These are phyloP conservation scores for Formica aserva DNA, from an alignment of 2,888 invertebrate genomes.

Conservation along the genomic window DNA sequence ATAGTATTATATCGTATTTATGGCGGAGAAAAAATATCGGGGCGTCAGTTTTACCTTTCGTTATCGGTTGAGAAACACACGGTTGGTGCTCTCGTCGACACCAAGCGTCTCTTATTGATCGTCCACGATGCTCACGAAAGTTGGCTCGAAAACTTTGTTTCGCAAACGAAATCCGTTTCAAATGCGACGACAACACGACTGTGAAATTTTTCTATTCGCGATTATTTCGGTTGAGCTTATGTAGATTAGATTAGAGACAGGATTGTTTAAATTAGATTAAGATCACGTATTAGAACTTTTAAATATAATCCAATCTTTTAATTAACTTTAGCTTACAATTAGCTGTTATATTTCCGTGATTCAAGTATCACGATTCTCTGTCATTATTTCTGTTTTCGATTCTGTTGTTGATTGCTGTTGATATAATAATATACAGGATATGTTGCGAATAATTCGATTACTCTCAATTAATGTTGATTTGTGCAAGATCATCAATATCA, in stretches of 20 bases:
- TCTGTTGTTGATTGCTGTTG: not conserved
- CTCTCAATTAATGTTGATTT: not conserved
- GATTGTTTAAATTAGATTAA: not conserved
- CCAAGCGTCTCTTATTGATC: slow-evolving; percentile 61
- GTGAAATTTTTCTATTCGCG: slow-evolving; percentile 20
- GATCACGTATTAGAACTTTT: not conserved
- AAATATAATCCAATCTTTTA: not conserved
- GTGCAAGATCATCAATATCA: not conserved
- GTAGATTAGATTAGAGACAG: not conserved
- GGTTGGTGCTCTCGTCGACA: slow-evolving; percentile 46
- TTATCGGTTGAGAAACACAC: slow-evolving; percentile 52
- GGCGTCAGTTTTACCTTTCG: slow-evolving; percentile 24
- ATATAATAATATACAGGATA: not conserved
- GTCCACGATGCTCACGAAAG: slow-evolving; percentile 54
- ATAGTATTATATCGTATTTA: not conserved
- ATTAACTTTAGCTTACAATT: not conserved
- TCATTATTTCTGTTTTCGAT: not conserved
- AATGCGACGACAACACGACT: not conserved
- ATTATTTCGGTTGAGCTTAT: not conserved
- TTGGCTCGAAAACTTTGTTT: slow-evolving; percentile 58
- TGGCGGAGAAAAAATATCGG: not conserved
- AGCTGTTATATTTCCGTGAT: not conserved
- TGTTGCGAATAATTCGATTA: not conserved
- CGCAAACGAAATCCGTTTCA: slow-evolving; percentile 49
- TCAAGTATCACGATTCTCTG: not conserved